These are phyloP conservation scores for Netelia fuscicornis DNA, from an alignment of 2,888 invertebrate species.

Conservation along the genomic window DNA sequence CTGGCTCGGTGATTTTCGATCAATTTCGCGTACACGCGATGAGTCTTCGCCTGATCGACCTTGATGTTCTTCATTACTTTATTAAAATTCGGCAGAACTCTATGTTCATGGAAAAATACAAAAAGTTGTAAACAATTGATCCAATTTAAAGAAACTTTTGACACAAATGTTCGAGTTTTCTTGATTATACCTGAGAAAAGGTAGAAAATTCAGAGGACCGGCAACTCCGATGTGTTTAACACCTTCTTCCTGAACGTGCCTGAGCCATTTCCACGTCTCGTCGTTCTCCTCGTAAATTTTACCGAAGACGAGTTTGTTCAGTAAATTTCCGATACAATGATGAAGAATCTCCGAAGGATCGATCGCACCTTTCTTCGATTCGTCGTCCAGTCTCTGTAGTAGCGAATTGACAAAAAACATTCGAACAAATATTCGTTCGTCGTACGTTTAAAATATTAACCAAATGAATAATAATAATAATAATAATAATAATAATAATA, in stretches of 20 bases:
- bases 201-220: conserved; percentile 93
- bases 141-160: background rate
- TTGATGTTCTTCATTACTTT: conserved; percentile 89
- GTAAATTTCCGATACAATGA: conserved; percentile 91
- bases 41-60: conserved; percentile 90
- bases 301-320: conserved; percentile 93
- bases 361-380: conserved; percentile 77
- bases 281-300: conserved; percentile 89
- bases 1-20: conserved; percentile 86
- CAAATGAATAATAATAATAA: too few species aligned
- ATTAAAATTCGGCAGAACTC: conserved; percentile 88
- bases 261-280: conserved; percentile 91
- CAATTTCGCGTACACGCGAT: conserved; percentile 89
- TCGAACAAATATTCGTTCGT: too few species aligned
- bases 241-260: conserved; percentile 93
- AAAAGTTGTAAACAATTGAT: background rate
- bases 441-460: background rate
- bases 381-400: conserved; percentile 76
- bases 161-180: background rate
- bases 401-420: background rate
- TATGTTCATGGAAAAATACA: conserved; percentile 79
- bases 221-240: conserved; percentile 93
- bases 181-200: conserved; percentile 89
- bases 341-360: conserved; percentile 87
- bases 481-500: background rate